Percentiles rank a stretch among this genome's conserved stretches.
Conservation (phyloP, 2,113 vertebrate species). For the Tympanuchus pallidicinctus region DNA sequence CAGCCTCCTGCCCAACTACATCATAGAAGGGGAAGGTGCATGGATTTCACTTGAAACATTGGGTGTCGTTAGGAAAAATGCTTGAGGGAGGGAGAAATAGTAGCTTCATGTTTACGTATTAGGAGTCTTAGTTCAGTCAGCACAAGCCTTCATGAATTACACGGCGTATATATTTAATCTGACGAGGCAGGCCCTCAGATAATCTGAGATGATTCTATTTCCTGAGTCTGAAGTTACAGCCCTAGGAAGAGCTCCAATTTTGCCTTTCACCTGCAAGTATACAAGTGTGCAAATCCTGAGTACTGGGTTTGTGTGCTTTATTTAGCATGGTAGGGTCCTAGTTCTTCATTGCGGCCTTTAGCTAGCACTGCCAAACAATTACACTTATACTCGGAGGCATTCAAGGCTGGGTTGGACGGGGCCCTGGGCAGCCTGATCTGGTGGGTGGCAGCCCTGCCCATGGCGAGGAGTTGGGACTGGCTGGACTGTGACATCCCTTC, state of each 20-base stretch:
- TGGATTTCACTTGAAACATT: neutral
- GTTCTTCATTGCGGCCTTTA: neutral
- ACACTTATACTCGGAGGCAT: neutral
- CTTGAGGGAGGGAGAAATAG: neutral
- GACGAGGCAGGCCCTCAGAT: neutral
- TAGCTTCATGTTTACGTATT: neutral
- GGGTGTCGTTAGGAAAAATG: neutral
- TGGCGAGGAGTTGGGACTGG: too few relatives aligned
- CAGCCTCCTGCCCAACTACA: neutral
- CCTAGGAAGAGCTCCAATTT: neutral
- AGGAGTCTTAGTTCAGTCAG: neutral
- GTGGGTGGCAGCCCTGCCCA: too few relatives aligned
- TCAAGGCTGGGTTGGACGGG: too few relatives aligned
- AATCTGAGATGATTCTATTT: neutral
- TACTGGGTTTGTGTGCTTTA: neutral
- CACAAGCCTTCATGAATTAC: neutral
- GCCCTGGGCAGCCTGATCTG: too few relatives aligned
- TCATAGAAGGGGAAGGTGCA: neutral
- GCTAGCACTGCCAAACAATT: neutral
- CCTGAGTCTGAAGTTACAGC: neutral
- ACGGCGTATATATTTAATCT: fast-evolving
- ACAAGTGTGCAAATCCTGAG: neutral
- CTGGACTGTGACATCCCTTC: too few relatives aligned
- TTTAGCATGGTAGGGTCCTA: neutral
- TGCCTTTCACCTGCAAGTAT: neutral